A percentile compares a stretch with the other conserved stretches of the same genome.
Conservation (phyloP, 2,797 vertebrate genomes). For the Cyclopterus lumpus region DNA sequence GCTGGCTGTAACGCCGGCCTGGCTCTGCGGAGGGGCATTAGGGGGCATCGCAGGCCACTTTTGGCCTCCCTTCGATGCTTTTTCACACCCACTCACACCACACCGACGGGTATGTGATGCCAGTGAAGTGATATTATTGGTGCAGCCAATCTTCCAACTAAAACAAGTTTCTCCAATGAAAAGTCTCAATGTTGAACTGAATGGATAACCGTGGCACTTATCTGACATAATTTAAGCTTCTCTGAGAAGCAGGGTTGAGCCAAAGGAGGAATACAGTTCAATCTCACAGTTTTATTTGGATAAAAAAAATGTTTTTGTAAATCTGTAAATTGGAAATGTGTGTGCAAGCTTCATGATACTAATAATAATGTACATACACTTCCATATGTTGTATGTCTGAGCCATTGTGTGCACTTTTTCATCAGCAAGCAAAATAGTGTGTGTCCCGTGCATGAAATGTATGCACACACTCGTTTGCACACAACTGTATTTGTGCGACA, state of each 20-base stretch:
- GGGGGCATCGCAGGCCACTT: constrained; percentile 58
- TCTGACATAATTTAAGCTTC: not conserved
- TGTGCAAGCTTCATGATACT: not conserved
- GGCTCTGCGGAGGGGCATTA: constrained; percentile 55
- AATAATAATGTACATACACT: not conserved
- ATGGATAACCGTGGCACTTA: not conserved
- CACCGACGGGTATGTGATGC: constrained; percentile 10
- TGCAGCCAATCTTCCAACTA: not conserved
- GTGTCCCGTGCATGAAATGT: not conserved
- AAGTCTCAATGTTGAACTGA: constrained; percentile 4
- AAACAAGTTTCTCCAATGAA: not conserved
- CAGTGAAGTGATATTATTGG: constrained; percentile 19
- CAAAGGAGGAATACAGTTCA: not conserved
- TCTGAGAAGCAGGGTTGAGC: not conserved
- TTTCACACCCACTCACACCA: not conserved
- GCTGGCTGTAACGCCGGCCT: constrained; percentile 30
- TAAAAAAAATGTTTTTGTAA: not conserved
- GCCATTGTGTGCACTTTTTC: not conserved
- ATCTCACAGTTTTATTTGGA: not conserved
- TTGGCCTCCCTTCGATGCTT: constrained; percentile 13
- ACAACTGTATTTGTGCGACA: not conserved
- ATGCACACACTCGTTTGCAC: not conserved
- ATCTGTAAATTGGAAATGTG: not conserved
- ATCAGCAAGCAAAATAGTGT: not conserved
- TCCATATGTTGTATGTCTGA: not conserved